phyloP scores from a whole-genome alignment of 1,140 invertebrate species.

The Habropoda laboriosa region DNA sequence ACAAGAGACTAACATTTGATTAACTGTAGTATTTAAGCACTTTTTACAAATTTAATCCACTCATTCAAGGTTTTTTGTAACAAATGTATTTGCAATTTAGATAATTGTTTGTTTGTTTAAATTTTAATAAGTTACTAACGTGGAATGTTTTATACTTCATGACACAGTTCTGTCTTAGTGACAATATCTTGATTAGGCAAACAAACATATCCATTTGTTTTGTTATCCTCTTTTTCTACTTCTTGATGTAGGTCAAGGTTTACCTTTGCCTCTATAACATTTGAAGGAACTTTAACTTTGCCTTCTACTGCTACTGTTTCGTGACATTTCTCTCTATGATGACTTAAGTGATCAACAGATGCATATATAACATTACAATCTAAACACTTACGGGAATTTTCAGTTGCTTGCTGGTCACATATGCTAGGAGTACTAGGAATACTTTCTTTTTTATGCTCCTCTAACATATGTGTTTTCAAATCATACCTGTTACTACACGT shows the following conservation, averaged over 20 bases:
- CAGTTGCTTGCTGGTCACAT: neutral
- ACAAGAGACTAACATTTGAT: slow-evolving; percentile 4
- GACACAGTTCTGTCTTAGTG: neutral
- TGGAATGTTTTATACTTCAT: slow-evolving; percentile 26
- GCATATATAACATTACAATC: slow-evolving; percentile 14
- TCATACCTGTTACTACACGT: slow-evolving; percentile 71
- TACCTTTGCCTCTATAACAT: neutral
- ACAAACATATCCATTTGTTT: slow-evolving; percentile 22
- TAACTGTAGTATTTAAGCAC: slow-evolving; percentile 4
- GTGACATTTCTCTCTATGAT: slow-evolving; percentile 44
- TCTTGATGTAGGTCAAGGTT: neutral
- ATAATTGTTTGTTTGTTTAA: slow-evolving; percentile 4
- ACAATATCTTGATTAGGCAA: neutral
- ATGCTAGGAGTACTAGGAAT: slow-evolving; percentile 61
- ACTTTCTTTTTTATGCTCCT: slow-evolving; percentile 64
- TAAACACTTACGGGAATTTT: slow-evolving; percentile 36
- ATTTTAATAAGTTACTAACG: neutral
- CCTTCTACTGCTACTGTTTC: neutral
- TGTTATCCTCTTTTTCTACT: neutral
- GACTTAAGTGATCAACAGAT: slow-evolving; percentile 27
- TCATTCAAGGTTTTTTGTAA: neutral
- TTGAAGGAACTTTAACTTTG: neutral
- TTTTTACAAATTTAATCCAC: slow-evolving; percentile 12
- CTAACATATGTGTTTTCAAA: slow-evolving; percentile 72
- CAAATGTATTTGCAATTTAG: slow-evolving; percentile 13